Conservation (phyloP, 2,888 invertebrate species). For the Drosophila anomalata region DNA sequence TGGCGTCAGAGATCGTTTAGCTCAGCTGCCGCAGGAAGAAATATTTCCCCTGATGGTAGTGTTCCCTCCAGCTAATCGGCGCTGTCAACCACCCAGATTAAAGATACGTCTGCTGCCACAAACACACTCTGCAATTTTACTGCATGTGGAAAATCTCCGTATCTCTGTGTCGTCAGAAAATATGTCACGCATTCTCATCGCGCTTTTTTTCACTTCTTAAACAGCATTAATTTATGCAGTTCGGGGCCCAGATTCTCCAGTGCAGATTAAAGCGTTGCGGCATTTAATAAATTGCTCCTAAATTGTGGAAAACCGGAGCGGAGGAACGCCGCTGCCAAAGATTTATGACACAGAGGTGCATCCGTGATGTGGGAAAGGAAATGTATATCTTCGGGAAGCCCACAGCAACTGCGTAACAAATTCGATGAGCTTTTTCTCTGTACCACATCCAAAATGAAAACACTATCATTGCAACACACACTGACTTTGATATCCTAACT, state of each 20-base stretch:
- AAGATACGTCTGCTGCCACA: conserved; percentile 6
- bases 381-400: not conserved
- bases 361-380: conserved; percentile 18
- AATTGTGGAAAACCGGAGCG: conserved; percentile 50
- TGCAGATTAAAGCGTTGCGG: conserved; percentile 68
- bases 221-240: conserved; percentile 75
- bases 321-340: conserved; percentile 15
- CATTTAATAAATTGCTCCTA: conserved; percentile 74
- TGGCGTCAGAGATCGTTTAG: conserved; percentile 48
- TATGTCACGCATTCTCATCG: conserved; percentile 65
- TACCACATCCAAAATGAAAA: conserved; percentile 10
- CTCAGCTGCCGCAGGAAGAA: conserved; percentile 58
- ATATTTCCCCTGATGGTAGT: conserved; percentile 41
- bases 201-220: conserved; percentile 10
- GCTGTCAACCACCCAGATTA: conserved; percentile 54
- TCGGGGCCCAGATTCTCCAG: conserved; percentile 61
- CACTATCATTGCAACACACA: not conserved
- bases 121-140: conserved; percentile 16
- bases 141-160: conserved; percentile 25
- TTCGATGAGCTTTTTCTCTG: conserved; percentile 22
- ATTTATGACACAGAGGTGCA: conserved; percentile 25
- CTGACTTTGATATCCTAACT: not conserved
- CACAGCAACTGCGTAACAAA: conserved; percentile 29
- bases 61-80: conserved; percentile 57
- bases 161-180: conserved; percentile 34